These are phyloP conservation scores for Malurus splendens DNA, from an alignment of 2,797 vertebrate species.

Conservation along the genomic window DNA sequence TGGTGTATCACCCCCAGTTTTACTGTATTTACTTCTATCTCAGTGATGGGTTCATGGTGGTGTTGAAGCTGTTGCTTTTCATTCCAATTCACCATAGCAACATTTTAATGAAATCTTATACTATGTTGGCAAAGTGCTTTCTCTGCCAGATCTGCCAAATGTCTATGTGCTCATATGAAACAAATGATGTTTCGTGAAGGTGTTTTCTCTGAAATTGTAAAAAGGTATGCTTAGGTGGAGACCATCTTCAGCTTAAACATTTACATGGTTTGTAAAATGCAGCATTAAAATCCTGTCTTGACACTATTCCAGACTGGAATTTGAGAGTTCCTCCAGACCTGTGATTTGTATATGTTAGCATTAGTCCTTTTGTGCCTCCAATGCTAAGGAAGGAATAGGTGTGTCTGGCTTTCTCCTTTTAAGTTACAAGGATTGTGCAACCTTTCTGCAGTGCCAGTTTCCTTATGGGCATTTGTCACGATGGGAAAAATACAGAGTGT, in stretches of 20 bases:
- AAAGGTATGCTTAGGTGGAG: neutral
- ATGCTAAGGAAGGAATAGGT: conserved; percentile 47
- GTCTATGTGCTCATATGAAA: neutral
- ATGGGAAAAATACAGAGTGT: conserved; percentile 28
- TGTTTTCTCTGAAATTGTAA: neutral
- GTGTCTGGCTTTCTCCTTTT: conserved; percentile 53
- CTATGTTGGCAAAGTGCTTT: neutral
- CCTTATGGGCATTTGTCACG: conserved; percentile 44
- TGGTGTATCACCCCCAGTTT: neutral
- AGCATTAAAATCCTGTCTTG: neutral
- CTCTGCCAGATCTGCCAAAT: neutral
- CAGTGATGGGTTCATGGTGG: neutral
- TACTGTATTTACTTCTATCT: neutral
- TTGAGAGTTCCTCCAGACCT: conserved; percentile 25
- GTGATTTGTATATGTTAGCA: conserved; percentile 23
- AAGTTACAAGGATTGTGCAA: conserved; percentile 38
- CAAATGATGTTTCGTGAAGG: neutral
- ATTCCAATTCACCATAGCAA: neutral
- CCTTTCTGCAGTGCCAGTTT: conserved; percentile 24
- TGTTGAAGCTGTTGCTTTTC: neutral
- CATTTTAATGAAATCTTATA: neutral
- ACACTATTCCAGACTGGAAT: conserved; percentile 6
- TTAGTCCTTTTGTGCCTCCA: conserved; percentile 32
- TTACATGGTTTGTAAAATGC: neutral
- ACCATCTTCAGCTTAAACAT: neutral